Evolutionary conservation across 2,888 invertebrate genomes (phyloP).

Genomic region (Odontothrips loti): DNA sequence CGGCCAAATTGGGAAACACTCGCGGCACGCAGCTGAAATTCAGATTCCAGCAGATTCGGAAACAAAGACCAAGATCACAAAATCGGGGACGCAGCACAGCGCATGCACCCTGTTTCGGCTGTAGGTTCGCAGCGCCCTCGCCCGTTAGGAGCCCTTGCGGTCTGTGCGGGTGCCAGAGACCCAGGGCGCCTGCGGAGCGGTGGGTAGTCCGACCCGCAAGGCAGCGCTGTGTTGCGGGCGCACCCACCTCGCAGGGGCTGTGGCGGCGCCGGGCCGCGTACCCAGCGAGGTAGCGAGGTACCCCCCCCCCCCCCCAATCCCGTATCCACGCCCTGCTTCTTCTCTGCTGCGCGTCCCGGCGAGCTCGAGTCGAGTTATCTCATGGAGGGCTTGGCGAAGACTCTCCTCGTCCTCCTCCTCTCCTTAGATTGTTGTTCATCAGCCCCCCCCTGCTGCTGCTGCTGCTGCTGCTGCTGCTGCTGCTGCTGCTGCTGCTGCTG

Average conservation of each 20-base stretch:
- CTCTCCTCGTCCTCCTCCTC: neutral
- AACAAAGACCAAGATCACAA: no score
- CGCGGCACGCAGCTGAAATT: no score
- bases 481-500: no score
- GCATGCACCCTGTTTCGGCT: no score
- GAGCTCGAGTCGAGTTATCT: conserved; percentile 12
- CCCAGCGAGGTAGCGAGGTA: neutral
- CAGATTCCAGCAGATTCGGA: no score
- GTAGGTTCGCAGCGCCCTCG: no score
- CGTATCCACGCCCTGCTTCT: neutral
- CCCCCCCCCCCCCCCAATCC: neutral
- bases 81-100: no score
- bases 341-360: neutral
- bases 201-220: neutral
- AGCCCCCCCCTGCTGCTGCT: neutral
- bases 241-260: neutral
- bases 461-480: no score
- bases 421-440: conserved; percentile 16
- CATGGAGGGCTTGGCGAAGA: neutral
- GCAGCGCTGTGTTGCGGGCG: neutral
- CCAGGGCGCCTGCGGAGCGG: neutral
- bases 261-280: no score
- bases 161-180: no score
- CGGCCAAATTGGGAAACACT: no score
- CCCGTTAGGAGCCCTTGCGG: no score